Conservation (phyloP, 2,888 invertebrate species). For the Phania funesta region DNA sequence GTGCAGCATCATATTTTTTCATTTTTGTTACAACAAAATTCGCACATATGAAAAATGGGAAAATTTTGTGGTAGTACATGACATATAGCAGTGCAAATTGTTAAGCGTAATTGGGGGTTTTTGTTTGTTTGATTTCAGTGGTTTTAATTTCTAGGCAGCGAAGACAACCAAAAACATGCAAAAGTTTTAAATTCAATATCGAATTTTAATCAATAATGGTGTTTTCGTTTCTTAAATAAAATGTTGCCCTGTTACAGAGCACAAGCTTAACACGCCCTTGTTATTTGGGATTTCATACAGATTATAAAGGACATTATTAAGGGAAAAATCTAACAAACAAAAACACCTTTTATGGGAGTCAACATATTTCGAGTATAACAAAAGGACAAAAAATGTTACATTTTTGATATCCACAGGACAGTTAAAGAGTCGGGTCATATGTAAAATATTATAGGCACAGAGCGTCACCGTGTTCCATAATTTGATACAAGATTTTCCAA, state of each 20-base stretch:
- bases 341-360: too few relatives aligned
- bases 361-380: too few relatives aligned
- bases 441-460: too few relatives aligned
- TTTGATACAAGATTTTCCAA: too few relatives aligned
- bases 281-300: too few relatives aligned
- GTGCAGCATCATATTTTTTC: slow-evolving; percentile 16
- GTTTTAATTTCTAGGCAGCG: slow-evolving; percentile 11
- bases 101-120: slow-evolving; percentile 52
- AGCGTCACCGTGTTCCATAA: too few relatives aligned
- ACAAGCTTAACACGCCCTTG: too few relatives aligned
- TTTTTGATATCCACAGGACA: too few relatives aligned
- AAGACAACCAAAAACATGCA: background rate
- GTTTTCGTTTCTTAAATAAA: background rate
- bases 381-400: too few relatives aligned
- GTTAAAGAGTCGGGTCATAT: too few relatives aligned
- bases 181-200: slow-evolving; percentile 22
- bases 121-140: slow-evolving; percentile 17
- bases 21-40: slow-evolving; percentile 1
- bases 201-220: background rate
- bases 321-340: too few relatives aligned
- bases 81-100: slow-evolving; percentile 53
- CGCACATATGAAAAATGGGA: slow-evolving; percentile 21
- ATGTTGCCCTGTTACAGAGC: background rate
- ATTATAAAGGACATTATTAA: too few relatives aligned
- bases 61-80: slow-evolving; percentile 51